Conservation (phyloP, 2,113 vertebrate species). For the Mormyrus lacerda region DNA sequence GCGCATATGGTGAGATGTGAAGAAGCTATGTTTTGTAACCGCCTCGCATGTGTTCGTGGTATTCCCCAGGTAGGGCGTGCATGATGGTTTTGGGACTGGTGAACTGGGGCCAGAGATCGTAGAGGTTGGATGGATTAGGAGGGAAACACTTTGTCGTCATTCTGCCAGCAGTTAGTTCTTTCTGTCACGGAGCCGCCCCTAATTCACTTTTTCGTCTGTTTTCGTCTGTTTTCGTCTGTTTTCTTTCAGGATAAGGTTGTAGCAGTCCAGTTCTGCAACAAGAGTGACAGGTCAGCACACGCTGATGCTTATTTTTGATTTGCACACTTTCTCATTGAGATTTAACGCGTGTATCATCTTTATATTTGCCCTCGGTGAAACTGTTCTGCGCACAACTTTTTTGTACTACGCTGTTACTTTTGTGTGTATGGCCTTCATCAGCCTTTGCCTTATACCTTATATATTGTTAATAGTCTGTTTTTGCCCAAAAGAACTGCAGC, state of each 20-base stretch:
- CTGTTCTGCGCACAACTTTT: background rate
- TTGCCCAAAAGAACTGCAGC: background rate
- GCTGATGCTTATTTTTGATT: background rate
- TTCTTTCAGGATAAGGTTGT: constrained; percentile 86
- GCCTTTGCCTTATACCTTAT: no score
- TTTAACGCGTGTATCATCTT: background rate
- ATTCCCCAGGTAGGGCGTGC: background rate
- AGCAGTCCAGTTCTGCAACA: constrained; percentile 95
- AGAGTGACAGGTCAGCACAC: constrained; percentile 77
- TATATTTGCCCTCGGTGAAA: background rate
- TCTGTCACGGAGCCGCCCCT: background rate
- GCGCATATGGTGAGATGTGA: constrained; percentile 76
- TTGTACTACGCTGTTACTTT: background rate
- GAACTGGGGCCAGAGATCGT: background rate
- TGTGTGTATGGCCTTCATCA: background rate
- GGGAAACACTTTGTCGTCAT: background rate
- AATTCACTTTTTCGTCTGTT: background rate
- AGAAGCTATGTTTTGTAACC: background rate
- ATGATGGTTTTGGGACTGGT: background rate
- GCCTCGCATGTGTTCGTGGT: background rate
- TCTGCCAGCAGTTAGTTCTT: background rate
- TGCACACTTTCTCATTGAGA: background rate
- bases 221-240: no score
- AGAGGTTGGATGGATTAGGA: background rate
- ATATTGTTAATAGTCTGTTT: background rate